These are phyloP conservation scores for Myzus persicae DNA, from an alignment of 1,140 invertebrate species.

Conservation along the genomic window DNA sequence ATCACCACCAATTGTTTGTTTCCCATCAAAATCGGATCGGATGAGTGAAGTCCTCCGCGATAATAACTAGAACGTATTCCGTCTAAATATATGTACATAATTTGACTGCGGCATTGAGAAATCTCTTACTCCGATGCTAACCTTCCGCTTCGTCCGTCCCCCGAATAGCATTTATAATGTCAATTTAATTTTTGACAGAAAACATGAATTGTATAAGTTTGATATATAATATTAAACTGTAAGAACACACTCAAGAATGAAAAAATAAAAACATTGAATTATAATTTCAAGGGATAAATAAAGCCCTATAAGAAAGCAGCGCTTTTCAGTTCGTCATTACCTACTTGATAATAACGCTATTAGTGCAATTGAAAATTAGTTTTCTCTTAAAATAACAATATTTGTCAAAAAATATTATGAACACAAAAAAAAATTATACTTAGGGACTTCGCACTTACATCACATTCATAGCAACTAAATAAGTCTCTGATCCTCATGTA, in stretches of 20 bases:
- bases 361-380: too few species aligned
- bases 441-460: neutral
- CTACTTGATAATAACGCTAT: neutral
- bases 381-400: too few species aligned
- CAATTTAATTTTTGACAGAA: neutral
- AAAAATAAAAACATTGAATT: neutral
- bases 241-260: neutral
- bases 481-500: neutral
- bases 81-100: neutral
- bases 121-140: neutral
- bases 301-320: neutral
- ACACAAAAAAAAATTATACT: neutral
- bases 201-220: too few species aligned
- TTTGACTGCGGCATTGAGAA: neutral
- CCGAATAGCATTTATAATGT: neutral
- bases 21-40: conserved; percentile 2
- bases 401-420: neutral
- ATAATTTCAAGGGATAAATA: neutral
- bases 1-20: conserved; percentile 20
- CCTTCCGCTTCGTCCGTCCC: too few species aligned
- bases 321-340: neutral
- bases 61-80: neutral
- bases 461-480: neutral
- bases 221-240: too few species aligned
- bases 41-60: neutral